Conservation (phyloP, 1,140 invertebrate genomes). For the Arctopsyche grandis region DNA sequence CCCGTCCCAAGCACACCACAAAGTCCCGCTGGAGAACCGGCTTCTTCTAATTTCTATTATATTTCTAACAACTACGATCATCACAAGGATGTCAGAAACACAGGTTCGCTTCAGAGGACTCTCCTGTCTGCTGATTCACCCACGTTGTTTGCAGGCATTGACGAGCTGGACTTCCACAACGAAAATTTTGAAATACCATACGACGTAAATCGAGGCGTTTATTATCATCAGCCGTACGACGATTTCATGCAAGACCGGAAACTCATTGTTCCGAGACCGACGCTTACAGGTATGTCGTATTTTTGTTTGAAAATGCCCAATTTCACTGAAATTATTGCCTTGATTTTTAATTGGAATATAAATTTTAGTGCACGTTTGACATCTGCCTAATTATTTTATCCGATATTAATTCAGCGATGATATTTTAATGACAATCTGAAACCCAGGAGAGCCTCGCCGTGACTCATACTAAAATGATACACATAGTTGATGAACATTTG, state of each 20-base stretch:
- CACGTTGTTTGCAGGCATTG: constrained; percentile 58
- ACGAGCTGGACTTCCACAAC: constrained; percentile 57
- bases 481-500: neutral
- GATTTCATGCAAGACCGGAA: constrained; percentile 50
- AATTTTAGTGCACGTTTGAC: neutral
- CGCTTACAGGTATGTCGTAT: constrained; percentile 42
- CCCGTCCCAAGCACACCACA: constrained; percentile 64
- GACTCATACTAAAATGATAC: neutral
- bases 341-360: neutral
- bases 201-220: constrained; percentile 40
- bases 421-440: neutral
- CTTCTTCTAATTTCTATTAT: constrained; percentile 68
- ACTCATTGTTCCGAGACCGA: constrained; percentile 48
- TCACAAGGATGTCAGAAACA: constrained; percentile 57
- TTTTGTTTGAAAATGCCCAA: neutral
- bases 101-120: constrained; percentile 55
- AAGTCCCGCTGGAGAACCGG: constrained; percentile 65
- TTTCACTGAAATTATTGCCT: neutral
- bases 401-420: neutral
- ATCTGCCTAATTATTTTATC: neutral
- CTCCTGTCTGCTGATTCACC: constrained; percentile 57
- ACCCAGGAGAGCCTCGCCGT: constrained; percentile 16
- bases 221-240: constrained; percentile 46
- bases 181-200: constrained; percentile 52
- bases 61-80: constrained; percentile 65